phyloP scores from a whole-genome alignment of 2,113 vertebrate genomes.

The Xiphias gladius region DNA sequence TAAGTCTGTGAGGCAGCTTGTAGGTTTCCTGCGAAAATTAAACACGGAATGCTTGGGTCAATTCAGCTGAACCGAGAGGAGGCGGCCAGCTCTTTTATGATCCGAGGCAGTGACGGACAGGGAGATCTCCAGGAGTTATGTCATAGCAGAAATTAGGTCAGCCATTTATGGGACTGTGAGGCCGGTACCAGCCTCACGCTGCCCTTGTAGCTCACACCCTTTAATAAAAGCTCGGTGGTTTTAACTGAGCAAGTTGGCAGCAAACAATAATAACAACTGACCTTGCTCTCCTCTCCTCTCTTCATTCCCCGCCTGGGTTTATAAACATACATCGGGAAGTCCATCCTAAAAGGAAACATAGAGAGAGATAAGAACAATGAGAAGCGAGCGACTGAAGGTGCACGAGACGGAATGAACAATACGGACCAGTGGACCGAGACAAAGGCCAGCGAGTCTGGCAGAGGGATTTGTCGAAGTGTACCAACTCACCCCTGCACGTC shows the following conservation, averaged over 20 bases:
- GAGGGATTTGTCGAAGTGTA: too few species aligned
- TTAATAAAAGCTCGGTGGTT: not conserved
- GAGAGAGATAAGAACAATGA: conserved; percentile 16
- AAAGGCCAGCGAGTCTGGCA: not conserved
- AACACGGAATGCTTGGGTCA: conserved; percentile 20
- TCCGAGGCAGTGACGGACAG: conserved; percentile 35
- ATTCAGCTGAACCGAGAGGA: not conserved
- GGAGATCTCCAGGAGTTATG: conserved; percentile 72
- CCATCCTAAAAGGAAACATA: conserved; percentile 87
- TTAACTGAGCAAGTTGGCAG: not conserved
- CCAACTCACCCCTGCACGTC: too few species aligned
- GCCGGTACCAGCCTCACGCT: conserved; percentile 25
- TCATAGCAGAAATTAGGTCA: conserved; percentile 74
- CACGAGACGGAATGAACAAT: not conserved
- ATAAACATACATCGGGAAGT: conserved; percentile 96
- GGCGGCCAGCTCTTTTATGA: not conserved
- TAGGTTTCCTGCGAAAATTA: conserved; percentile 92
- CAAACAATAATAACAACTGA: conserved; percentile 58
- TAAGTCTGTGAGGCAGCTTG: conserved; percentile 96
- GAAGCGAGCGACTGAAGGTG: not conserved
- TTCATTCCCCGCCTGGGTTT: conserved; percentile 92
- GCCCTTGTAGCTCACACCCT: conserved; percentile 9
- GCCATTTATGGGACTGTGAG: conserved; percentile 59
- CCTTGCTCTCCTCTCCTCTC: conserved; percentile 95
- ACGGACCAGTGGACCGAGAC: not conserved